These are phyloP conservation scores for Scaptomyza montana DNA, from an alignment of 1,140 invertebrate genomes.

Conservation along the genomic window DNA sequence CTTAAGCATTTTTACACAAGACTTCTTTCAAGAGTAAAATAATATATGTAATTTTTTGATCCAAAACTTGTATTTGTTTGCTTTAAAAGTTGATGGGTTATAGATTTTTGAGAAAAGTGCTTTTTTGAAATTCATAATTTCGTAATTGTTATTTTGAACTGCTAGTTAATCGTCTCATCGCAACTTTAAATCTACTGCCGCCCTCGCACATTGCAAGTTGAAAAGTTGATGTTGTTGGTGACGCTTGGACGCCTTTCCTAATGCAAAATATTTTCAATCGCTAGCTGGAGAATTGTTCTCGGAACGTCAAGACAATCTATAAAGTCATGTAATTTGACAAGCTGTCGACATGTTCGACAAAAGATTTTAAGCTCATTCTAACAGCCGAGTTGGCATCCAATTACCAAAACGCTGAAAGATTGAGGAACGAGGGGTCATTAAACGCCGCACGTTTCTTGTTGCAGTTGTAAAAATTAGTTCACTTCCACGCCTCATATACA, in stretches of 20 bases:
- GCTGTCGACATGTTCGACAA: slow-evolving; percentile 36
- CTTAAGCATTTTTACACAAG: too few species aligned
- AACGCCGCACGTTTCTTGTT: slow-evolving; percentile 49
- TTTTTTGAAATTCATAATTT: too few species aligned
- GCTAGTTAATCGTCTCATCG: too few species aligned
- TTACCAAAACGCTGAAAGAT: slow-evolving; percentile 22
- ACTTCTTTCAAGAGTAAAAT: too few species aligned
- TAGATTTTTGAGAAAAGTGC: too few species aligned
- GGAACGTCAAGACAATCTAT: background rate
- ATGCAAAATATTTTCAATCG: slow-evolving; percentile 5
- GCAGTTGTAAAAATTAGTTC: slow-evolving; percentile 9
- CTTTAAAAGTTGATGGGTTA: too few species aligned
- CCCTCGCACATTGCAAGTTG: slow-evolving; percentile 14
- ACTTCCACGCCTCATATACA: slow-evolving; percentile 3
- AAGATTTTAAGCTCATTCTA: slow-evolving; percentile 26
- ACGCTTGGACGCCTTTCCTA: slow-evolving; percentile 34
- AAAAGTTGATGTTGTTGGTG: slow-evolving; percentile 9
- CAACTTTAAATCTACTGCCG: too few species aligned
- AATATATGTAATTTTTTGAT: too few species aligned
- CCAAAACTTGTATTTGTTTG: too few species aligned
- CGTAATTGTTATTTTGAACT: too few species aligned
- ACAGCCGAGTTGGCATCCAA: slow-evolving; percentile 24
- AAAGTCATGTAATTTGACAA: slow-evolving; percentile 53
- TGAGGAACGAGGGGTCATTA: slow-evolving; percentile 51
- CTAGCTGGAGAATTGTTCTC: background rate